phyloP scores from a whole-genome alignment of 1,140 invertebrate species.

The Ceratina calcarata region DNA sequence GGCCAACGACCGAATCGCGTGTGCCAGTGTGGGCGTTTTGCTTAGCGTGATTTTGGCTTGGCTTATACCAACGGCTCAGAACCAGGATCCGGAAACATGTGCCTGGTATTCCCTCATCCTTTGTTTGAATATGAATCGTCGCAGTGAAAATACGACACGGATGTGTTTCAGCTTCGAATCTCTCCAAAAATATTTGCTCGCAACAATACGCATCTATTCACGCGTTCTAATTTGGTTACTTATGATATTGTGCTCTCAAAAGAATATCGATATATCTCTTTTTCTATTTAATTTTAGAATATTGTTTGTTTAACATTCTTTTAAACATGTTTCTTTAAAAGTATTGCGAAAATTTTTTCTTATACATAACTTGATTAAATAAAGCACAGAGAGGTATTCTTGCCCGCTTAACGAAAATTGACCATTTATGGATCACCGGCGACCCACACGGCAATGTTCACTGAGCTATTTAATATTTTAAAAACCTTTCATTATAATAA shows the following conservation, averaged over 20 bases:
- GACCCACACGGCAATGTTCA: conserved; percentile 6
- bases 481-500: background rate
- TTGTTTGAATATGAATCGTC: conserved; percentile 20
- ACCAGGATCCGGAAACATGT: conserved; percentile 37
- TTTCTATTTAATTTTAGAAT: too few species aligned
- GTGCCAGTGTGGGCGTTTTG: conserved; percentile 64
- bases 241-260: background rate
- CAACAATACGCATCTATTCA: background rate
- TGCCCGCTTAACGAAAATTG: background rate
- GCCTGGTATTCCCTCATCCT: conserved; percentile 29
- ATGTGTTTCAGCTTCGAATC: background rate
- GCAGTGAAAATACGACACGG: conserved; percentile 30
- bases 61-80: conserved; percentile 34
- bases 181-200: background rate
- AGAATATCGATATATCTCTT: background rate
- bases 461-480: background rate
- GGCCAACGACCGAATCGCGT: conserved; percentile 66
- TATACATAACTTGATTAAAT: background rate
- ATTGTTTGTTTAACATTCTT: background rate
- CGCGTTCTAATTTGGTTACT: background rate
- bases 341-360: background rate
- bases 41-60: conserved; percentile 55
- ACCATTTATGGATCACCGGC: background rate
- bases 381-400: background rate
- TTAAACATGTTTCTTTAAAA: too few species aligned